Evolutionary conservation across 2,888 invertebrate genomes (phyloP).

Genomic region (Noctua janthina): DNA sequence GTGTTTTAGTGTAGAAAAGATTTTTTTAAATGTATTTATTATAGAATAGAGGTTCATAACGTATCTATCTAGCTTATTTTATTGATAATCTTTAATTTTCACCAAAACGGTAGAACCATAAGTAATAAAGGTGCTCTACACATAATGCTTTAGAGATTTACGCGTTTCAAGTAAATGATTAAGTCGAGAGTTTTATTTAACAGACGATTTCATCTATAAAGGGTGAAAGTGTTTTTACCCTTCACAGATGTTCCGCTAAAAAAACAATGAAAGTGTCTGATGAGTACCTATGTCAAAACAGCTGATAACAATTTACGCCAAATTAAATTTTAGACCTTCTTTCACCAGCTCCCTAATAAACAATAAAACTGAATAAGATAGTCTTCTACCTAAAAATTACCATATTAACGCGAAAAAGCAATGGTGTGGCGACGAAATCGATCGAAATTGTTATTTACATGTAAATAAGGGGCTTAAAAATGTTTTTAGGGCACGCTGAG

Average conservation of each 20-base stretch:
- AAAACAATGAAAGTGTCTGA: not conserved
- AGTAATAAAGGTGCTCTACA: not conserved
- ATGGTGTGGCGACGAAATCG: slow-evolving; percentile 19
- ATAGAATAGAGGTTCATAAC: not conserved
- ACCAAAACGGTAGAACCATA: not conserved
- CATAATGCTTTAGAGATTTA: not conserved
- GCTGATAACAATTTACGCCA: not conserved
- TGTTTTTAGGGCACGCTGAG: slow-evolving; percentile 10
- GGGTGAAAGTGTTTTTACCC: not conserved
- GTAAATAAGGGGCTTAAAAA: slow-evolving; percentile 43
- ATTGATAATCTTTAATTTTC: not conserved
- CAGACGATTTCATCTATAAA: too few relatives aligned
- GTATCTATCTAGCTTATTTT: not conserved
- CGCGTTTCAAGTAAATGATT: too few relatives aligned
- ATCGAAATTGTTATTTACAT: slow-evolving; percentile 50
- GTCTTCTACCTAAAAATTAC: not conserved
- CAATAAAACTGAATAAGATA: slow-evolving; percentile 6
- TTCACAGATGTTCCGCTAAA: not conserved
- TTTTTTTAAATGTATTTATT: not conserved
- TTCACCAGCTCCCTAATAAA: not conserved
- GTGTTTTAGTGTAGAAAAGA: not conserved
- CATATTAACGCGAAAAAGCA: slow-evolving; percentile 24
- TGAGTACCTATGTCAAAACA: not conserved
- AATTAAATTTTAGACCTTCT: not conserved
- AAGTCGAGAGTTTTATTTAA: too few relatives aligned